These are phyloP conservation scores for Amiota communis DNA, from an alignment of 2,888 invertebrate genomes.

Conservation along the genomic window DNA sequence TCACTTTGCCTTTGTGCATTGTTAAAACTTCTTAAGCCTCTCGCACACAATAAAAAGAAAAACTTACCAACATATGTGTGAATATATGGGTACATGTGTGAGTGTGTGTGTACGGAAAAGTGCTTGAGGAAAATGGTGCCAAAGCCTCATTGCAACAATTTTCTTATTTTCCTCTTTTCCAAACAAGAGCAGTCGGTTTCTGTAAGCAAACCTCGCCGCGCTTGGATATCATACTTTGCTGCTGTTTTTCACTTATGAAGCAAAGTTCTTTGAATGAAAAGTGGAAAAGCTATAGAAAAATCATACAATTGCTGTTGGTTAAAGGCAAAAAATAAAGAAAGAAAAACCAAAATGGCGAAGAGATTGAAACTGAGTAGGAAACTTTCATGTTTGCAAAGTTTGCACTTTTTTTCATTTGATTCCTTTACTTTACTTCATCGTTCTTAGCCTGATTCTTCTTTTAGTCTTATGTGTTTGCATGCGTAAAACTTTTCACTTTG, in stretches of 20 bases:
- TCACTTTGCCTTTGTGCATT: conserved; percentile 69
- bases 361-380: conserved; percentile 16
- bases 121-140: neutral
- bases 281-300: conserved; percentile 26
- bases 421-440: neutral
- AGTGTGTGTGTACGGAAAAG: neutral
- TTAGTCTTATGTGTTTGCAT: conserved; percentile 35
- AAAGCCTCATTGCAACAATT: neutral
- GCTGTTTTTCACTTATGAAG: conserved; percentile 47
- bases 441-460: conserved; percentile 11
- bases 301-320: conserved; percentile 20
- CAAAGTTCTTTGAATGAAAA: conserved; percentile 23
- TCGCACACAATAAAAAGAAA: conserved; percentile 38
- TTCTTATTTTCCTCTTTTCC: conserved; percentile 29
- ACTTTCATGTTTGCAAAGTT: conserved; percentile 29
- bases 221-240: conserved; percentile 47
- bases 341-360: neutral
- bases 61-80: neutral
- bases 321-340: neutral
- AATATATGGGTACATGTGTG: no score
- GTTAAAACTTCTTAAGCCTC: conserved; percentile 67
- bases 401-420: conserved; percentile 8
- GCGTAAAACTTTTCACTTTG: conserved; percentile 69
- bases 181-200: conserved; percentile 34
- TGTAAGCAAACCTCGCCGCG: conserved; percentile 38